Percentiles rank a stretch among this genome's conserved stretches.
Conservation (phyloP, 1,140 invertebrate species). For the Planococcus citri region DNA sequence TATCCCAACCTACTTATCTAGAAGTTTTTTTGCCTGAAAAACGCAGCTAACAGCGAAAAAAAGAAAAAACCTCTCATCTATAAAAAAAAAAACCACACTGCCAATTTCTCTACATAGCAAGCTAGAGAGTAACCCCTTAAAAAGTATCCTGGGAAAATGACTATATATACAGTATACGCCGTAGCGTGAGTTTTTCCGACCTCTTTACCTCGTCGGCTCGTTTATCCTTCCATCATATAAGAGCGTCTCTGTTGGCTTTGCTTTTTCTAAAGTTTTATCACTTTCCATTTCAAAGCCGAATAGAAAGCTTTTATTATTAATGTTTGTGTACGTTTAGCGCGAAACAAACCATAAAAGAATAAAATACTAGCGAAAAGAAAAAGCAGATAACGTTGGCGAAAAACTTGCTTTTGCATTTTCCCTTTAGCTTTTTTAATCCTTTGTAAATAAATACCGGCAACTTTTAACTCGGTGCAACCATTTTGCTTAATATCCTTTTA, state of each 20-base stretch:
- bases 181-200: not conserved
- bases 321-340: constrained; percentile 6
- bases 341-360: constrained; percentile 3
- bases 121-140: not conserved
- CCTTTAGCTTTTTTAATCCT: not conserved
- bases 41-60: no score
- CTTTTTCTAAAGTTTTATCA: not conserved
- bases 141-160: not conserved
- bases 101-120: not conserved
- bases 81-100: not conserved
- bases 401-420: not conserved
- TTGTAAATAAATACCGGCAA: constrained; percentile 3
- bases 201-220: not conserved
- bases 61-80: not conserved
- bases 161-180: not conserved
- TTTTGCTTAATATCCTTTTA: not conserved
- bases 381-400: not conserved
- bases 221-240: constrained; percentile 7
- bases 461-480: not conserved
- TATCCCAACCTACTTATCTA: not conserved
- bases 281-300: constrained; percentile 6
- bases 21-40: no score
- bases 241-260: not conserved
- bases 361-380: constrained; percentile 1
- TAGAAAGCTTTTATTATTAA: constrained; percentile 8